A percentile compares a stretch with the other conserved stretches of the same genome.
Evolutionary conservation across 2,888 invertebrate species (phyloP).

Genomic region (Limnephilus auricula): DNA sequence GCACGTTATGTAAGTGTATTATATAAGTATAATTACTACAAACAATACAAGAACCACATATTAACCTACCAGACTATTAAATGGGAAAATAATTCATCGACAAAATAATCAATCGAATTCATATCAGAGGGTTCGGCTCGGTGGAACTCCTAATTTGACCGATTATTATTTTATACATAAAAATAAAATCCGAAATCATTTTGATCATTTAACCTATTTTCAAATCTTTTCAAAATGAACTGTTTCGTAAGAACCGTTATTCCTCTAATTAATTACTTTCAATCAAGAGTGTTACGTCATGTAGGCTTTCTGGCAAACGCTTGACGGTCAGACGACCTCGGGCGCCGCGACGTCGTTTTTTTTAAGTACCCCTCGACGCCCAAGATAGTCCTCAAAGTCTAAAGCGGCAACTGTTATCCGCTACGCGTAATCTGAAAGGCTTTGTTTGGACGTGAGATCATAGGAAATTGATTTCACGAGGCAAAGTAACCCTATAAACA

Average conservation of each 20-base stretch:
- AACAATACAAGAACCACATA: no score
- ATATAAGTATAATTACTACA: no score
- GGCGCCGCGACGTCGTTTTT: not conserved
- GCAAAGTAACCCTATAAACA: not conserved
- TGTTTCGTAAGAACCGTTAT: not conserved
- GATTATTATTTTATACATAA: no score
- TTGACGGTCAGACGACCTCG: not conserved
- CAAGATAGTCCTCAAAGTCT: not conserved
- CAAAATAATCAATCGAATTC: no score
- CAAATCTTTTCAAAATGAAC: no score
- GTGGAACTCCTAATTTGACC: no score
- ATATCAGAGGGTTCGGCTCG: no score
- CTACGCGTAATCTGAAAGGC: constrained; percentile 11
- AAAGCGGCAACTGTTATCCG: not conserved
- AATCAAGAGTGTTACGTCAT: not conserved
- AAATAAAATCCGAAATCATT: no score
- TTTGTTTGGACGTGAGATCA: constrained; percentile 9
- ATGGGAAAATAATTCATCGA: no score
- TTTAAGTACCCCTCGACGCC: not conserved
- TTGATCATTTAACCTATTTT: not conserved
- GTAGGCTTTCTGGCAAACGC: not conserved
- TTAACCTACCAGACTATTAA: no score
- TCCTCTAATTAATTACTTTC: not conserved
- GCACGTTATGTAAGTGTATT: no score
- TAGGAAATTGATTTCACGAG: constrained; percentile 11